Evolutionary conservation across 2,113 vertebrate species (phyloP).

Genomic region (Pheucticus melanocephalus): DNA sequence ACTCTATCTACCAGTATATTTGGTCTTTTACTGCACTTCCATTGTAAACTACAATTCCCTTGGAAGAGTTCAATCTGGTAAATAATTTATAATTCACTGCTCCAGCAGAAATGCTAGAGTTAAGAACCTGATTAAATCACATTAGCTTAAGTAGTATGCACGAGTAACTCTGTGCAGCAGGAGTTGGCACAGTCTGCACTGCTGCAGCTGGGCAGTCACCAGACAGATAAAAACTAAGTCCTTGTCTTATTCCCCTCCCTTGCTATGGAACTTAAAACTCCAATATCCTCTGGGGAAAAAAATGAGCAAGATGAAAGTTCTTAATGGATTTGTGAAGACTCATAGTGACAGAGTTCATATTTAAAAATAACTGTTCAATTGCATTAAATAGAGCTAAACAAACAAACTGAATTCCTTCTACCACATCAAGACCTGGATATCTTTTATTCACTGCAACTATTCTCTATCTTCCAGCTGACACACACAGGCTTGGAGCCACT

Average conservation of each 20-base stretch:
- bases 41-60: background rate
- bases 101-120: background rate
- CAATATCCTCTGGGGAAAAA: background rate
- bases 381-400: background rate
- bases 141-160: background rate
- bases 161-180: background rate
- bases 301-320: background rate
- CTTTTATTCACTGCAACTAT: background rate
- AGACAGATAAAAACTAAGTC: background rate
- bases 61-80: background rate
- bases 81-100: background rate
- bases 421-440: background rate
- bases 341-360: background rate
- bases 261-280: background rate
- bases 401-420: background rate
- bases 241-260: background rate
- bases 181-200: background rate
- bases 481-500: background rate
- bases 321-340: background rate
- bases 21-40: background rate
- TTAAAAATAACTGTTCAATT: background rate
- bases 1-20: background rate
- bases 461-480: background rate
- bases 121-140: background rate
- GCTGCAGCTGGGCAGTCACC: background rate